Base-by-base conservation (phyloP, 2,888 invertebrate species). In the Pimpla rufipes region DNA sequence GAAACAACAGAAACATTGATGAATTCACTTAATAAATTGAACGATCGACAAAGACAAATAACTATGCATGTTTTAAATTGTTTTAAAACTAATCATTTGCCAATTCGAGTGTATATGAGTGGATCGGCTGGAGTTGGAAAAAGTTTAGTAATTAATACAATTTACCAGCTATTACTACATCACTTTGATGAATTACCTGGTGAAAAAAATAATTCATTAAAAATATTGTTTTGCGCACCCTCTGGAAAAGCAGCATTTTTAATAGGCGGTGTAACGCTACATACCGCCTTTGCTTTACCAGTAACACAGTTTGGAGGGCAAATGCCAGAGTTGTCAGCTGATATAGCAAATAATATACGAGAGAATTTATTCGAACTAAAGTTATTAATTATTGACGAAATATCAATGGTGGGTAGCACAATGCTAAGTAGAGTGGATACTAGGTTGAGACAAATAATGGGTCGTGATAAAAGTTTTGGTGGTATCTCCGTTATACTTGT, bases 341-440 rank as follows among this genome's bases (percentile, higher is more conserved):
- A 81, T 55, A 16, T 75, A 16, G 82, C 84, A n/a, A 87, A 87
- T 82, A 84, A 74, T 21, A 85, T 88, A 21, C 67, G 87, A 70
- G 78, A 75, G 68, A 84, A 87, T 47, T 78, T 88, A 42, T 76
- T 71, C 42, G 40, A 87, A 71, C 52, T 88, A 18, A 85, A 89
- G 85, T 76, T 88, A 40, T 75, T 90, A 68, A 88, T 93, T 16
- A 90, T 92, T 59, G 91, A 92, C 85, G 90, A 92, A 87, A 87
- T 91, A 10, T 64, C 64, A 42, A 64, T 64, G 64, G 64, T 64
- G 7, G 64, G 64, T 10, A 42, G 64, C 16, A 85, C 74, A 35
- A 82, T 87, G 3, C 86, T 91, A 0, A 79, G 84, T 8, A 79
- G 86, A 45, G 85, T 92, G 18, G 88, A 91, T 85, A 85, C 86